phyloP scores from a whole-genome alignment of 2,113 vertebrate genomes.

The Pagrus major region DNA sequence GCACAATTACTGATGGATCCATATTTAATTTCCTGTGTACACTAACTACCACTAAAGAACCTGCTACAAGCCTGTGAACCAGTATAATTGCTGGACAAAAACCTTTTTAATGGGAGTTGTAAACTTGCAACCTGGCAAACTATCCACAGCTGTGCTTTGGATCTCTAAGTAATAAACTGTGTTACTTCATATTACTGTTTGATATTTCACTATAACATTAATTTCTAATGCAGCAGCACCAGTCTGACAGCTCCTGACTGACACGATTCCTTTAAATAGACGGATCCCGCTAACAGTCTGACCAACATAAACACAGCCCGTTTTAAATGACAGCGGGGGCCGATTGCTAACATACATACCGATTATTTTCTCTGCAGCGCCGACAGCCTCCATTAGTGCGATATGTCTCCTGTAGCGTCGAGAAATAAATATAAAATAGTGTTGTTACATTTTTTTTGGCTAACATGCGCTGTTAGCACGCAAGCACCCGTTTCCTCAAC shows the following conservation, averaged over 20 bases:
- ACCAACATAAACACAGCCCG: slow-evolving; percentile 11
- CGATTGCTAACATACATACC: slow-evolving; percentile 42
- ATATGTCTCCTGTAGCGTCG: not conserved
- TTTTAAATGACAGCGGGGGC: not conserved
- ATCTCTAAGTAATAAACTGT: fast-evolving
- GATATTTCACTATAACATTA: fast-evolving
- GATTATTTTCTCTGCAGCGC: slow-evolving; percentile 31
- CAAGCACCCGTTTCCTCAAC: slow-evolving; percentile 65
- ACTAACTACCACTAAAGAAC: not conserved
- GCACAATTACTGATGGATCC: not conserved
- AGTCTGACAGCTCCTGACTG: not conserved
- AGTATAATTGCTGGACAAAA: slow-evolving; percentile 21
- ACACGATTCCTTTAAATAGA: slow-evolving; percentile 47
- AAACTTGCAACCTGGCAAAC: not conserved
- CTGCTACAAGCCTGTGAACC: slow-evolving; percentile 1
- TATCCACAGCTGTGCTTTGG: not conserved
- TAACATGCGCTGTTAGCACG: slow-evolving; percentile 74
- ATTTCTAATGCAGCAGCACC: not conserved
- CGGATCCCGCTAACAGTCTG: slow-evolving; percentile 38
- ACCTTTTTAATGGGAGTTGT: not conserved
- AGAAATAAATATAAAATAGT: slow-evolving; percentile 14
- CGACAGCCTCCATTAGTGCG: slow-evolving; percentile 40
- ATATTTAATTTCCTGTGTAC: too few relatives aligned
- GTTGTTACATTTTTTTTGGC: slow-evolving; percentile 23
- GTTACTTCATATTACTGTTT: not conserved